These are phyloP conservation scores for Pantala flavescens DNA, from an alignment of 1,140 invertebrate genomes.

Conservation along the genomic window DNA sequence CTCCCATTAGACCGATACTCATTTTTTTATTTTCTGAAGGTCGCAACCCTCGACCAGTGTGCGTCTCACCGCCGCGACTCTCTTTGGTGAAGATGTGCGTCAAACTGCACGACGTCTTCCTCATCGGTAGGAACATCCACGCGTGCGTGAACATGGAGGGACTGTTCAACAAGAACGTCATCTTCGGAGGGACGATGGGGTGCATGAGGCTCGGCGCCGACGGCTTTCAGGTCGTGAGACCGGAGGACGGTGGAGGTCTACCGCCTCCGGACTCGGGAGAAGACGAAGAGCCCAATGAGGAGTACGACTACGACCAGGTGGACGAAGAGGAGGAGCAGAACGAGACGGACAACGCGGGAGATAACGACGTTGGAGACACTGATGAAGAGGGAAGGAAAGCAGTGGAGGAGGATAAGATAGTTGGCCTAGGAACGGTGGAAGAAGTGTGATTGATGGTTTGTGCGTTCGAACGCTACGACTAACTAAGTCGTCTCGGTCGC, in stretches of 20 bases:
- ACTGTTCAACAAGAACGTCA: slow-evolving; percentile 37
- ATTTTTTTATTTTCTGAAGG: slow-evolving; percentile 38
- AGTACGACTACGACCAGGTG: slow-evolving; percentile 15
- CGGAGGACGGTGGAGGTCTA: slow-evolving; percentile 56
- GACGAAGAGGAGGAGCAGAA: slow-evolving; percentile 14
- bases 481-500: neutral
- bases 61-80: slow-evolving; percentile 62
- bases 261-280: slow-evolving; percentile 24
- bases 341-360: neutral
- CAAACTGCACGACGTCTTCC: slow-evolving; percentile 68
- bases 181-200: slow-evolving; percentile 45
- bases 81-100: slow-evolving; percentile 60
- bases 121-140: slow-evolving; percentile 63
- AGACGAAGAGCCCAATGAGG: slow-evolving; percentile 11
- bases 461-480: too few species aligned
- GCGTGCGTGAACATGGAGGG: slow-evolving; percentile 68
- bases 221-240: slow-evolving; percentile 51
- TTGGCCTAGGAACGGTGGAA: neutral
- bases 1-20: too few species aligned
- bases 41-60: slow-evolving; percentile 70
- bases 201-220: slow-evolving; percentile 53
- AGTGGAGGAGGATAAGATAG: neutral
- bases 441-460: neutral
- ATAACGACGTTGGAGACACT: neutral
- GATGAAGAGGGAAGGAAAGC: neutral